phyloP scores from a whole-genome alignment of 2,797 vertebrate species.

The Amniataba percoides region DNA sequence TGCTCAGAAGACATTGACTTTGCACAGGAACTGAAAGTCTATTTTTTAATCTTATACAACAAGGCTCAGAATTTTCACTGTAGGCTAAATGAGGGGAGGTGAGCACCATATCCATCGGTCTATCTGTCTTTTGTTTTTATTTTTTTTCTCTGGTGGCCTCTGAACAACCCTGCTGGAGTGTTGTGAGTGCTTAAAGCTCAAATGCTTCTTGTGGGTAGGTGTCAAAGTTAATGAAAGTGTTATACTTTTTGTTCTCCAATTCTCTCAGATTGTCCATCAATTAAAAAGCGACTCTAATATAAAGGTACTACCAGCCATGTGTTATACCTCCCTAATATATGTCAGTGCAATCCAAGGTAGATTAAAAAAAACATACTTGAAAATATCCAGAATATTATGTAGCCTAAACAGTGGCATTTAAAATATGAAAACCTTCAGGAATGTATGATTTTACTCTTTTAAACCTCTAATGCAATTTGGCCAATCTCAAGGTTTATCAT shows the following conservation, averaged over 20 bases:
- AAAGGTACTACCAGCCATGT: neutral
- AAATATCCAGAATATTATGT: neutral
- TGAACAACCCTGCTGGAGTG: constrained; percentile 13
- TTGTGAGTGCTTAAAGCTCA: constrained; percentile 3
- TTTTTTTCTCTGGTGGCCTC: constrained; percentile 1
- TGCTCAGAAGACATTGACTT: constrained; percentile 64
- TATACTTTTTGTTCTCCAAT: constrained; percentile 19
- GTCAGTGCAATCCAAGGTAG: neutral
- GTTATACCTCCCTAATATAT: neutral
- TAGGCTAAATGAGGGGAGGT: constrained; percentile 35
- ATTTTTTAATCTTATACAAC: constrained; percentile 80
- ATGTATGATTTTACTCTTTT: constrained; percentile 24
- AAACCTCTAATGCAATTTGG: neutral
- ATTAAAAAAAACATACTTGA: neutral
- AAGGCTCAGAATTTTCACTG: constrained; percentile 57
- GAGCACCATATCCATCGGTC: constrained; percentile 31
- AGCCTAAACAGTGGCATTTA: constrained; percentile 14
- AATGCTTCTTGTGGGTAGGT: constrained; percentile 7
- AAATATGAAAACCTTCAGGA: constrained; percentile 25
- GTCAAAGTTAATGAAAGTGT: neutral
- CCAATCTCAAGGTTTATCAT: neutral
- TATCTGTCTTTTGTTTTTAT: constrained; percentile 57
- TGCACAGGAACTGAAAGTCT: constrained; percentile 74
- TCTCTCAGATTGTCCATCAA: constrained; percentile 10
- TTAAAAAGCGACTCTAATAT: constrained; percentile 12